Base-by-base conservation (phyloP, 2,888 invertebrate species). In the Orthonevra nobilis region DNA sequence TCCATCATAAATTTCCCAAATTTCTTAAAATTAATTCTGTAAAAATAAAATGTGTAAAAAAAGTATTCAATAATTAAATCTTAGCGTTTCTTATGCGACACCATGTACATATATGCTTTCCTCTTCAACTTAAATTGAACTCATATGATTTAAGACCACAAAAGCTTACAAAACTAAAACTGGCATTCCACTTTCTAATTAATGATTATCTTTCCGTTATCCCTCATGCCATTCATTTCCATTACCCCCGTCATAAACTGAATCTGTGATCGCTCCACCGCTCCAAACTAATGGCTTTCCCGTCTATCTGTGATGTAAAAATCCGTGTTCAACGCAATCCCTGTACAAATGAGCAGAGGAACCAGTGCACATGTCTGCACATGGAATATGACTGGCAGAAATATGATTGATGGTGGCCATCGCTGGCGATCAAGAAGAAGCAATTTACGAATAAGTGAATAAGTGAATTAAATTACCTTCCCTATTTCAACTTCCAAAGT, bases 401-500 rank as follows among this genome's bases (percentile, higher is more conserved):
- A 64, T 60, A 61, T 77, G 77, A 77, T 77, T 77, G 72, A 77
- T 77, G 64, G 50, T 28, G 54, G 14, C 38, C 72, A 77, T 77
- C 46, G 48, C 46, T 54, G n/a, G 30, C 50, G 56, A 60, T 30
- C 38, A 54, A 40, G 52, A 48, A 26, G 34, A 52, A 68, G 52
- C 38, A 61, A 4, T 17, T n/a, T 15, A 15, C 3, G 12, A 26
- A 14, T n/a, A n/a, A n/a, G n/a, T n/a, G n/a, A n/a, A n/a, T n/a
- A n/a, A n/a, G n/a, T n/a, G n/a, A n/a, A n/a, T n/a, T n/a, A n/a
- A n/a, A n/a, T n/a, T n/a, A n/a, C n/a, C n/a, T n/a, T n/a, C n/a
- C n/a, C n/a, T n/a, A n/a, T n/a, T n/a, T n/a, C n/a, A n/a, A n/a
- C n/a, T n/a, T n/a, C n/a, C n/a, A n/a, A n/a, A n/a, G n/a, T n/a